A percentile compares a stretch with the other conserved stretches of the same genome.
phyloP scores from a whole-genome alignment of 2,797 vertebrate genomes.

The Calcarius lapponicus region DNA sequence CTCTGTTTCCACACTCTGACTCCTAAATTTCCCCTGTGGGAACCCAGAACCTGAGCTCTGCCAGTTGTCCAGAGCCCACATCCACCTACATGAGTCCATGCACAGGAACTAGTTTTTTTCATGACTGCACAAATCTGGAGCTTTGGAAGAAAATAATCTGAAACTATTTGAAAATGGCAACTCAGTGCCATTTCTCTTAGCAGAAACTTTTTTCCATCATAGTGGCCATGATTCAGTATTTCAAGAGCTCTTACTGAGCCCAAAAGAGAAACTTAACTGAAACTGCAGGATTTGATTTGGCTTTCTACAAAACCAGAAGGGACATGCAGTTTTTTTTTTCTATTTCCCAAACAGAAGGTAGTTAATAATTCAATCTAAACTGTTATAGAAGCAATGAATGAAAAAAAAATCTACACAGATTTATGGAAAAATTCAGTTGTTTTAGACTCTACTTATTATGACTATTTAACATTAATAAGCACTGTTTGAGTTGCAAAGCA shows the following conservation, averaged over 20 bases:
- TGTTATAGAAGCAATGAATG: background rate
- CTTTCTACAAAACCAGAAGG: background rate
- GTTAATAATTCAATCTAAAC: constrained; percentile 42
- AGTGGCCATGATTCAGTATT: background rate
- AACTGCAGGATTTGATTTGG: background rate
- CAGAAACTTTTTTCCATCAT: background rate
- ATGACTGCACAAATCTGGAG: background rate
- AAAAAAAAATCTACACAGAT: constrained; percentile 42
- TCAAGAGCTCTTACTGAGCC: background rate
- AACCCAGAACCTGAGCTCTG: background rate
- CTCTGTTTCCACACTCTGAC: background rate
- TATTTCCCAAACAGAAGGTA: background rate
- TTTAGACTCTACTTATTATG: background rate
- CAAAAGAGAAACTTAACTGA: background rate
- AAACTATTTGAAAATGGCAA: background rate
- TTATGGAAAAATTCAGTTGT: background rate
- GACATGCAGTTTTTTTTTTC: background rate
- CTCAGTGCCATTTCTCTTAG: background rate
- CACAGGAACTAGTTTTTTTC: background rate
- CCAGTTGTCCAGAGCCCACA: background rate
- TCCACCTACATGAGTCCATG: background rate
- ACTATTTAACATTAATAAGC: background rate
- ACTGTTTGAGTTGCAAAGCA: background rate
- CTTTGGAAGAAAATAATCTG: background rate
- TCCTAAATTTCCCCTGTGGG: background rate